Base-by-base conservation (phyloP, 2,888 invertebrate genomes). In the Harpagoxenus sublaevis region DNA sequence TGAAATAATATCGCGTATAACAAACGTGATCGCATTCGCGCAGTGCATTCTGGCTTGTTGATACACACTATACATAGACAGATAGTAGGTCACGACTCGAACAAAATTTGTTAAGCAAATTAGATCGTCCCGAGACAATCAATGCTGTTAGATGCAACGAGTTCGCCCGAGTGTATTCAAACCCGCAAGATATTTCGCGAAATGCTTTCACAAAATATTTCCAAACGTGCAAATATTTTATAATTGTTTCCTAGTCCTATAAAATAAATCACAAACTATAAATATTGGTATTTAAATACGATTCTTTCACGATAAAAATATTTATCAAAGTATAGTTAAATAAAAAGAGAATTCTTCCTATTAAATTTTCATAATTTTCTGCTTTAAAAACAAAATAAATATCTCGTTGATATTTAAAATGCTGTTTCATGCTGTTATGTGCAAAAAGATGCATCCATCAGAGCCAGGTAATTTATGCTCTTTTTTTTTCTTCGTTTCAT, bases 61-160 rank as follows among this genome's bases (percentile, higher is more conserved):
- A 42, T 55, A 66, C 12, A 23, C 18, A 23, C 23, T 23, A 23
- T 23, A 23, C 23, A 23, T 23, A n/a, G 18, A 51, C 8, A 31
- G 15, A n/a, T 66, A 78, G 55, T 68, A 68, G 63, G 51, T 55
- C 55, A 68, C 62, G 31, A 68, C 23, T 28, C 28, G 39, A 28
- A 42, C 10, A 3, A 66, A 53, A 78, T 78, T 78, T 78, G 42
- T 78, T 78, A 78, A 68, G 68, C 68, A 78, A 78, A 78, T 68
- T 39, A 18, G 42, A 78, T 55, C 65, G 28, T 53, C 42, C 18
- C 15, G 66, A 55, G 31, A 55, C 42, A 78, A 42, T 66, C 53
- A 42, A 77, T 55, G 23, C 28, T 8, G 2, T 5, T 55, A 18
- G 9, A 12, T 31, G 42, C 6, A 39, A 35, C 9, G 31, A 71